phyloP scores from a whole-genome alignment of 2,888 invertebrate species.

The Scrobipalpa costella region DNA sequence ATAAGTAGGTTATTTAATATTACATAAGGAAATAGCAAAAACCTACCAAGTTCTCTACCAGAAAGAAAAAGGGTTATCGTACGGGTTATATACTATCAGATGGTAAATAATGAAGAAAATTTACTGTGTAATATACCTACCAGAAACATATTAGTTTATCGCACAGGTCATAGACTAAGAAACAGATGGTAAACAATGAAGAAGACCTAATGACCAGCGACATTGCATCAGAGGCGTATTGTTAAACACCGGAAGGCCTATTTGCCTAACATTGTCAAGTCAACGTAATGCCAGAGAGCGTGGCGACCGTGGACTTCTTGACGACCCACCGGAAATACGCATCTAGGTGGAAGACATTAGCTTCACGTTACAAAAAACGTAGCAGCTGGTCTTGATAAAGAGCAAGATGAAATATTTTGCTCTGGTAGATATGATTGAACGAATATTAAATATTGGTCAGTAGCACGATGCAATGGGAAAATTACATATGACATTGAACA shows the following conservation, averaged over 20 bases:
- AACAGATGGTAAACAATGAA: slow-evolving; percentile 18
- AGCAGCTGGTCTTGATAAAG: not conserved
- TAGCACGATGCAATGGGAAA: not conserved
- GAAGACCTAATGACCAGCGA: slow-evolving; percentile 19
- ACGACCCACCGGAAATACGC: slow-evolving; percentile 40
- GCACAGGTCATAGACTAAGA: slow-evolving; percentile 5
- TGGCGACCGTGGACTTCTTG: slow-evolving; percentile 57
- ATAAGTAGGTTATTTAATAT: not conserved
- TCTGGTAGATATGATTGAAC: not conserved
- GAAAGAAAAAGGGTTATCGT: not conserved
- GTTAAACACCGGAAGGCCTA: slow-evolving; percentile 28
- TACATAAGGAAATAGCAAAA: not conserved
- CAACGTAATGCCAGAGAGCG: slow-evolving; percentile 36
- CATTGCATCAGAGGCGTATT: slow-evolving; percentile 26
- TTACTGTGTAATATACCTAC: not conserved
- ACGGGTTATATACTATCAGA: not conserved
- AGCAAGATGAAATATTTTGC: not conserved
- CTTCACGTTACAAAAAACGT: slow-evolving; percentile 9
- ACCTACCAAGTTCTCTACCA: not conserved
- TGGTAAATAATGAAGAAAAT: not conserved
- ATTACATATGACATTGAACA: not conserved
- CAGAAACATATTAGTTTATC: not conserved
- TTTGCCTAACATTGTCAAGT: slow-evolving; percentile 31
- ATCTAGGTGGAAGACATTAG: slow-evolving; percentile 35
- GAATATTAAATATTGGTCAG: not conserved